These are phyloP conservation scores for Galerucella calmariensis DNA, from an alignment of 2,888 invertebrate genomes.

Conservation along the genomic window DNA sequence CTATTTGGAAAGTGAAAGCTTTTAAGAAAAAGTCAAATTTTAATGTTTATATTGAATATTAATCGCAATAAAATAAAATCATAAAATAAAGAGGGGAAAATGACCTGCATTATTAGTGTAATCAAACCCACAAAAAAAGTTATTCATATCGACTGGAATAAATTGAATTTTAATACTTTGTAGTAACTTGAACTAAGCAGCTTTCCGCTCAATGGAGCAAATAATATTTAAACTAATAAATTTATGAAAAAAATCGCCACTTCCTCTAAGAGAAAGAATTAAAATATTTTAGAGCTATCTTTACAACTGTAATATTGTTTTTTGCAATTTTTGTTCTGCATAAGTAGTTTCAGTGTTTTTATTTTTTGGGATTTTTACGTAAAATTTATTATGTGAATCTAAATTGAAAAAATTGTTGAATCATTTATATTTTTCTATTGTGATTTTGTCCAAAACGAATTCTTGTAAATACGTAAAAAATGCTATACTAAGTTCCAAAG, in stretches of 20 bases:
- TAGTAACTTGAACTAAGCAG: neutral
- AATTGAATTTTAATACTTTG: neutral
- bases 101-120: too few species aligned
- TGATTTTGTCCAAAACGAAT: neutral
- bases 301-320: neutral
- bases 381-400: neutral
- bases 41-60: too few species aligned
- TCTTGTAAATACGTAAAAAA: slow-evolving; percentile 13
- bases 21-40: too few species aligned
- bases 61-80: too few species aligned
- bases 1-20: too few species aligned
- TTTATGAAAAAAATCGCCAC: neutral
- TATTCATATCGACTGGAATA: neutral
- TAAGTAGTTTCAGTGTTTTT: neutral
- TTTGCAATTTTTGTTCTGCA: neutral
- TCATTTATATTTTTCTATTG: neutral
- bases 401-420: neutral
- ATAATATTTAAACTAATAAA: slow-evolving; percentile 14
- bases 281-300: neutral
- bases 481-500: slow-evolving; percentile 11
- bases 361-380: neutral
- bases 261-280: slow-evolving; percentile 5
- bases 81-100: too few species aligned
- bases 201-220: slow-evolving; percentile 19
- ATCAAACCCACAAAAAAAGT: too few species aligned